Base-by-base conservation (phyloP, 2,113 vertebrate genomes). In the Anseranas semipalmata region DNA sequence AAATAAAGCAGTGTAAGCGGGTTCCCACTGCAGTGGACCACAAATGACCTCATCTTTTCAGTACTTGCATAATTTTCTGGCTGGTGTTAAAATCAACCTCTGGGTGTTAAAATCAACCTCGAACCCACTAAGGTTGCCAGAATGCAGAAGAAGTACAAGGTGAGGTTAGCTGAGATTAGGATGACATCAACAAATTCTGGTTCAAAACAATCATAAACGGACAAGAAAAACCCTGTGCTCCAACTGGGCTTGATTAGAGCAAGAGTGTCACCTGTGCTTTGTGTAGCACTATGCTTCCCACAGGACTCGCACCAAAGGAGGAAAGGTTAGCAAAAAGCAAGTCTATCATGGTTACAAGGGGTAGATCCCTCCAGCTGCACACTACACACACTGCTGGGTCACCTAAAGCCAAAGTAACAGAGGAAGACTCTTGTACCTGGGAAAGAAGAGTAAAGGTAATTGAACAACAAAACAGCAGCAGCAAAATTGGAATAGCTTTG, bases 101-200 rank as follows among this genome's bases (percentile, higher is more conserved):
- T 70, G 16, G 41, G 25, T 52, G 3, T 75, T 70, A 85, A 93
- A 89, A 89, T 65, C 53, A 82, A 27, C 33, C 53, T 89, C 77
- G 81, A 67, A 65, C 39, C 33, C 56, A 73, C 53, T 33, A 48
- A 52, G 50, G 22, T 82, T 76, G 89, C 27, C 62, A 82, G 81
- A 90, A 82, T 6, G 33, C 62, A 93, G 45, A 90, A 68, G 87
- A 46, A 27, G 15, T 59, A 72, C 46, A 70, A 85, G 37, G 74
- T 15, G 53, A 88, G 37, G 77, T 58, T 87, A 87, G 70, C 62
- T 0, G 1, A 92, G 70, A 85, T 66, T 46, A 66, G 62, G 28
- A 82, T 79, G 58, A 89, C 62, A 87, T 73, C 28, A 85, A 89
- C 22, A 58, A 65, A 81, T 62, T 62, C 43, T 80, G 60, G 3